Conservation (phyloP, 2,888 invertebrate species). For the Drosophila kambysellisi region DNA sequence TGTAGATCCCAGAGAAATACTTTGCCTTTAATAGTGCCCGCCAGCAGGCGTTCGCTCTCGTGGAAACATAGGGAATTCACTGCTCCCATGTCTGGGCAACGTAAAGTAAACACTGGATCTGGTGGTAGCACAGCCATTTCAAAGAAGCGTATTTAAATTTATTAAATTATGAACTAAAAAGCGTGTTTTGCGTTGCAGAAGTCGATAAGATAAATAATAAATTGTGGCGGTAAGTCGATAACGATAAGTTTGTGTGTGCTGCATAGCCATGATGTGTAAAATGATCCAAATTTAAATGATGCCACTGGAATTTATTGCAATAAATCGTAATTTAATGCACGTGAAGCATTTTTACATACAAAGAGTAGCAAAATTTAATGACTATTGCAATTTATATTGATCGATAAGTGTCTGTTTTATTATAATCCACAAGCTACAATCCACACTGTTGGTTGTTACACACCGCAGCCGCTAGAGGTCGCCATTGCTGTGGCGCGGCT, state of each 20-base stretch:
- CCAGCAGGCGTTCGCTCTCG: constrained; percentile 88
- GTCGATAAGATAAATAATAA: constrained; percentile 49
- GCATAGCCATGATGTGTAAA: background rate
- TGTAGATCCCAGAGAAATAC: constrained; percentile 92
- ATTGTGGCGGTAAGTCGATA: constrained; percentile 23
- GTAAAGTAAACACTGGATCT: constrained; percentile 91
- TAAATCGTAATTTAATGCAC: background rate
- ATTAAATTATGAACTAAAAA: constrained; percentile 24
- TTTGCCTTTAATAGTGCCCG: constrained; percentile 90
- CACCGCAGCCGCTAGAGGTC: constrained; percentile 18
- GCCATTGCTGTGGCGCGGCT: constrained; percentile 29
- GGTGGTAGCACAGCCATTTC: constrained; percentile 89
- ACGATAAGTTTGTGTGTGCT: background rate
- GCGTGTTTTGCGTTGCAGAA: constrained; percentile 28
- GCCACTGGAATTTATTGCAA: background rate
- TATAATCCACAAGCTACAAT: background rate
- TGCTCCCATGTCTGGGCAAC: constrained; percentile 89
- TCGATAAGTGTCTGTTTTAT: background rate
- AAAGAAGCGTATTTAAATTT: constrained; percentile 16
- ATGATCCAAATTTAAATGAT: background rate
- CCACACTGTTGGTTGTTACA: constrained; percentile 10
- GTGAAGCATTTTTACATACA: background rate
- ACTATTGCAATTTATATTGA: background rate
- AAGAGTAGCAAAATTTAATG: background rate
- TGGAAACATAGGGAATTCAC: constrained; percentile 91